A percentile compares a stretch with the other conserved stretches of the same genome.
Conservation (phyloP, 2,797 vertebrate genomes). For the Acipenser ruthenus region DNA sequence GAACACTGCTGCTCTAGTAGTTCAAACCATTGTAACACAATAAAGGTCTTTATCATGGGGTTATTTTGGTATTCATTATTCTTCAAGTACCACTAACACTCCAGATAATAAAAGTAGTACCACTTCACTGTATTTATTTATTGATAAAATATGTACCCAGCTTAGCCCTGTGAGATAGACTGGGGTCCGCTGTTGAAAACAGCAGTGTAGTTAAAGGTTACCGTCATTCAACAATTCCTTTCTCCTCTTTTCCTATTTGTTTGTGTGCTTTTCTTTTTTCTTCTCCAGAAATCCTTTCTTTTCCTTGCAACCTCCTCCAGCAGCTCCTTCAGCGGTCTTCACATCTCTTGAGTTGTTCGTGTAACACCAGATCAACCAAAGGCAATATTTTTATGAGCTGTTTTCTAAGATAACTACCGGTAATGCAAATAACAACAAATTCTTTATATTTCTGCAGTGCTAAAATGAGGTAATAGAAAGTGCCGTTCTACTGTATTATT, state of each 20-base stretch:
- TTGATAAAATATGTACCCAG: too few species aligned
- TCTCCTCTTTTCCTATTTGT: background rate
- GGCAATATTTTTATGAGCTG: background rate
- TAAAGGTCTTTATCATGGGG: too few species aligned
- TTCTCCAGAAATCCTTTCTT: slow-evolving; percentile 15
- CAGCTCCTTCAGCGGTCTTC: background rate
- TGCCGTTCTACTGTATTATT: background rate
- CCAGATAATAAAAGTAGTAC: too few species aligned
- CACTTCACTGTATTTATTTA: too few species aligned
- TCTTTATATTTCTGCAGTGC: background rate
- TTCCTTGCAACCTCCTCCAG: background rate
- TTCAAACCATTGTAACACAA: too few species aligned
- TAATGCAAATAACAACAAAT: background rate
- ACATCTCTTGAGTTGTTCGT: slow-evolving; percentile 11
- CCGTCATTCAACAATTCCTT: background rate
- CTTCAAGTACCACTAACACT: too few species aligned
- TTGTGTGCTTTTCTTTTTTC: background rate
- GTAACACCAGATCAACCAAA: background rate
- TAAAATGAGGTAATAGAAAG: too few species aligned
- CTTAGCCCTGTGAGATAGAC: too few species aligned
- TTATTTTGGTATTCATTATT: too few species aligned
- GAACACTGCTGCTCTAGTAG: too few species aligned
- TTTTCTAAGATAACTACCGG: background rate
- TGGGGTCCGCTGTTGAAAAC: too few species aligned
- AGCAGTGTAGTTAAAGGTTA: too few species aligned